Percentiles rank a stretch among this genome's conserved stretches.
Conservation (phyloP, 2,113 vertebrate genomes). For the Sorex fumeus region DNA sequence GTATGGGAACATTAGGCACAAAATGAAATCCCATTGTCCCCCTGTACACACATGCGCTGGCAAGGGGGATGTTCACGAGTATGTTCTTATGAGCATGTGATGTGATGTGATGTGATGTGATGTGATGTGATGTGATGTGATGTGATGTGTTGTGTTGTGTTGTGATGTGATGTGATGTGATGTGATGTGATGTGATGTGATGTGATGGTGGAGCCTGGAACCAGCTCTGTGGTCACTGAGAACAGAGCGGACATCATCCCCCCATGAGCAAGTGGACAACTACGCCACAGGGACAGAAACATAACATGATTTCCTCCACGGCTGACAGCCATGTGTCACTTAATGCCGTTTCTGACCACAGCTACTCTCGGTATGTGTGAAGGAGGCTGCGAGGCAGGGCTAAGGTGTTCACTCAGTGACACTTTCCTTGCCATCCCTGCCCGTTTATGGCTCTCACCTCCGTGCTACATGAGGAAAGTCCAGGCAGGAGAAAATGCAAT, state of each 20-base stretch:
- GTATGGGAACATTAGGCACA: neutral
- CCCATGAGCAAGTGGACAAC: neutral
- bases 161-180: no score
- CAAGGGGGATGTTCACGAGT: constrained; percentile 8
- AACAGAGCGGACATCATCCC: neutral
- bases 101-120: no score
- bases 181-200: no score
- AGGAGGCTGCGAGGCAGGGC: no score
- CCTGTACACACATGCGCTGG: neutral
- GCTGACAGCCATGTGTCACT: neutral
- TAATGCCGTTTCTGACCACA: neutral
- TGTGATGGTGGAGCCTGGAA: neutral
- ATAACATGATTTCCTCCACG: neutral
- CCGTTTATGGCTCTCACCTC: neutral
- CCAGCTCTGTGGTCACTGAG: neutral
- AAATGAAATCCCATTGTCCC: neutral
- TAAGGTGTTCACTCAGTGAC: no score
- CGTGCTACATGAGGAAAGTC: neutral
- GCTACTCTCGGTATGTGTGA: no score
- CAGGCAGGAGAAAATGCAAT: neutral
- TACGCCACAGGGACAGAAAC: neutral
- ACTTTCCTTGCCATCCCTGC: no score
- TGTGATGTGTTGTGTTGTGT: no score
- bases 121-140: no score
- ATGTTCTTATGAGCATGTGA: neutral